Base-by-base conservation (phyloP, 2,888 invertebrate species). In the Nymphalis urticae region DNA sequence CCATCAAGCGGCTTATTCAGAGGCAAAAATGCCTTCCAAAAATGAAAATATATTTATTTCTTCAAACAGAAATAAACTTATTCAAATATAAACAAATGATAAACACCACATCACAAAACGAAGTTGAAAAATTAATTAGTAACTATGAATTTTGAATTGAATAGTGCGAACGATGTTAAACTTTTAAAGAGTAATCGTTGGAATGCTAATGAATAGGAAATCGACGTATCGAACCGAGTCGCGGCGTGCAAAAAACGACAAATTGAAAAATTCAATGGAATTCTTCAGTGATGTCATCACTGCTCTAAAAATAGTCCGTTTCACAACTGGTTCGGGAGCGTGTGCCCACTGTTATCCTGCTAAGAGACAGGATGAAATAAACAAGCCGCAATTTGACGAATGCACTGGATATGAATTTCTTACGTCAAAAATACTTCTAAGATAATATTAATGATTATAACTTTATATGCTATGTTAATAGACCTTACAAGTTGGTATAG, bases 231-330 rank as follows among this genome's bases (percentile, higher is more conserved):
- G 70, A 70, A 74, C 64, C 76, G 72, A 64, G 71, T 71, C 70
- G 36, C 42, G n/a, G 66, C 54, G 53, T 58, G 66, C 68, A 74
- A 75, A 78, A 77, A 74, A 72, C 69, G 65, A 73, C 73, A 81
- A 85, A 83, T 82, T 82, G 78, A 78, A 81, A 81, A 56, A 84
- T 81, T 80, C 82, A 84, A 82, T 83, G 82, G 82, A 83, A 89
- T 88, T 83, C 85, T 86, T 86, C 73, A 80, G 79, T 77, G 80
- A 82, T 86, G 84, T 82, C 84, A 86, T 89, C 86, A 85, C 78
- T 76, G 54, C 65, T 82, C 89, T 89, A 90, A 87, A 90, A 86
- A 89, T 90, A 90, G 85, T 71, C 47, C 36, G 74, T 80, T 81
- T 82, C 81, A 80, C 83, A 83, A 83, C 85, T 77, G 80, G 82